Percentiles rank a stretch among this genome's conserved stretches.
These are phyloP conservation scores for Blastomussa wellsi DNA, from an alignment of 92 coral and sea anemone species.

Conservation along the genomic window DNA sequence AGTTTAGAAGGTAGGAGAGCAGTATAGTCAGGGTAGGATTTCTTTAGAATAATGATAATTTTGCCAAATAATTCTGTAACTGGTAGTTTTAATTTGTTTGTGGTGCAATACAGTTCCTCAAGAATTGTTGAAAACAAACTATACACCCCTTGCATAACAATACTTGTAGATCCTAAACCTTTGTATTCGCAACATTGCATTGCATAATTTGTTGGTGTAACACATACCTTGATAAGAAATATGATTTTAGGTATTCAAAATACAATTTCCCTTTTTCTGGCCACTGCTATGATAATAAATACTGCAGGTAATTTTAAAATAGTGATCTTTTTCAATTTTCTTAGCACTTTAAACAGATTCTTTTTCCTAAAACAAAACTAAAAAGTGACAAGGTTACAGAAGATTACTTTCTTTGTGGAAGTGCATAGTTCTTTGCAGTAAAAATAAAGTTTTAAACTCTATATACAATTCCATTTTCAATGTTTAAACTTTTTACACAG, in stretches of 20 bases:
- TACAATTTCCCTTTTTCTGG: not conserved
- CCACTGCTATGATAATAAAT: not conserved
- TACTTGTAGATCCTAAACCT: no score
- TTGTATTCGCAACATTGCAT: not conserved
- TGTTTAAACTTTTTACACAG: not conserved
- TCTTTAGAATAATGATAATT: not conserved
- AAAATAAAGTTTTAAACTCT: slow-evolving; percentile 11
- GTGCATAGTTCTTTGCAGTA: not conserved
- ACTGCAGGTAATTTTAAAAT: not conserved
- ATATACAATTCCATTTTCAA: not conserved
- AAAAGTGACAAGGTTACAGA: no score
- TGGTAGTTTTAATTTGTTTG: not conserved
- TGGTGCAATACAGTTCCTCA: not conserved
- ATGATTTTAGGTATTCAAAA: not conserved
- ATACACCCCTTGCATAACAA: no score
- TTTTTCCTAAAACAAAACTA: not conserved
- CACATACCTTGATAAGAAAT: not conserved
- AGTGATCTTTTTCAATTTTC: not conserved
- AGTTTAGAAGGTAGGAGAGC: not conserved
- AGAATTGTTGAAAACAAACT: not conserved
- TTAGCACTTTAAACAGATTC: not conserved
- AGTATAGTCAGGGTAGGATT: not conserved
- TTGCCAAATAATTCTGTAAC: not conserved
- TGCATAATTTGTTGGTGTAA: not conserved
- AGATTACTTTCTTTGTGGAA: not conserved